These are phyloP conservation scores for Cyprinodon brontotheroides DNA, from an alignment of 2,113 vertebrate genomes.

Conservation along the genomic window DNA sequence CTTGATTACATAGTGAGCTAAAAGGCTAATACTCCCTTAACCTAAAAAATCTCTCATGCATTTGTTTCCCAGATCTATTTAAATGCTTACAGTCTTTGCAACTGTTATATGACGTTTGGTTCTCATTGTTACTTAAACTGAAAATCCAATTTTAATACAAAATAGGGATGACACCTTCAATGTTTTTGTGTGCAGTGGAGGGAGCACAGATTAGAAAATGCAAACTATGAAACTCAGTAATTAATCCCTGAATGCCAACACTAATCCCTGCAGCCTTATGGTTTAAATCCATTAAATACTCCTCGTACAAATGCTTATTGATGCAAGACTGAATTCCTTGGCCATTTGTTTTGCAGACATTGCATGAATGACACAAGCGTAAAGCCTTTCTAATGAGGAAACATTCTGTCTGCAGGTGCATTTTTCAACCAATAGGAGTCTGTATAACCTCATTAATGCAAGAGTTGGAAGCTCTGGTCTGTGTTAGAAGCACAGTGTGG, in stretches of 20 bases:
- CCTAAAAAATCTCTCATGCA: neutral
- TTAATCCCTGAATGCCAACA: neutral
- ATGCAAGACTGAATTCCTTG: slow-evolving; percentile 26
- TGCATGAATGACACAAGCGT: slow-evolving; percentile 20
- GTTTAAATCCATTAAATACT: slow-evolving; percentile 53
- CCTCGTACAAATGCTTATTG: slow-evolving; percentile 48
- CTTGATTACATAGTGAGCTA: neutral
- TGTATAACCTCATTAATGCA: slow-evolving; percentile 22
- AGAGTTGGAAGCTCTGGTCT: neutral
- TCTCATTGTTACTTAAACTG: neutral
- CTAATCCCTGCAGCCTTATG: slow-evolving; percentile 51
- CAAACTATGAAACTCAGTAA: slow-evolving; percentile 2
- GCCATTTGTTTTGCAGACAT: slow-evolving; percentile 1
- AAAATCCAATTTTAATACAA: neutral
- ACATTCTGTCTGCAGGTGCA: slow-evolving; percentile 21
- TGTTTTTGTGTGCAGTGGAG: neutral
- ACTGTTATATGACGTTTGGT: neutral
- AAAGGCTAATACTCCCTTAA: neutral
- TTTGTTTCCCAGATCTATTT: neutral
- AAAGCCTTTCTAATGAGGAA: slow-evolving; percentile 5
- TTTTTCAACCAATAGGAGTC: slow-evolving; percentile 49
- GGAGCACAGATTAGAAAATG: neutral
- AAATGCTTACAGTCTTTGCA: neutral
- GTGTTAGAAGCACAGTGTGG: neutral
- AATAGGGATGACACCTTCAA: neutral